Evolutionary conservation across 2,888 invertebrate genomes (phyloP).

Genomic region (Hemicrepidius hirtus): DNA sequence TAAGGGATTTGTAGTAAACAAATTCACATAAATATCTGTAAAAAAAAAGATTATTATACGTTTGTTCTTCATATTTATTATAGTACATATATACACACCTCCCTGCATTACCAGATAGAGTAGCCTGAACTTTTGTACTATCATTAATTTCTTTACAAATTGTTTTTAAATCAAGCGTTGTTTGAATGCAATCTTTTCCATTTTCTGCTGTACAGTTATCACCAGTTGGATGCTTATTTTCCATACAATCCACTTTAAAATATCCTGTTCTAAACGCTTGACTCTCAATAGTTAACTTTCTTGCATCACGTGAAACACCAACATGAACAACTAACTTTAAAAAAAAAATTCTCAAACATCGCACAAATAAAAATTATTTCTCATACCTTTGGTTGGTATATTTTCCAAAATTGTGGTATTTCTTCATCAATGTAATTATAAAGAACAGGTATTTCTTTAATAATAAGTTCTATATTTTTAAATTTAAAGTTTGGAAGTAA

Average conservation of each 20-base stretch:
- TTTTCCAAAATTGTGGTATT: slow-evolving; percentile 81
- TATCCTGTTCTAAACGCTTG: slow-evolving; percentile 80
- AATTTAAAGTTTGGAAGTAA: slow-evolving; percentile 75
- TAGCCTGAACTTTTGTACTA: slow-evolving; percentile 67
- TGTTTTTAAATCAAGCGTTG: slow-evolving; percentile 74
- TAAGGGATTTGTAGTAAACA: slow-evolving; percentile 85
- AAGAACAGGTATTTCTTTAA: slow-evolving; percentile 81
- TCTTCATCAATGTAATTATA: slow-evolving; percentile 81
- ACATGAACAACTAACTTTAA: slow-evolving; percentile 86
- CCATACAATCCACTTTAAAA: slow-evolving; percentile 74
- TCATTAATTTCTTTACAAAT: slow-evolving; percentile 76
- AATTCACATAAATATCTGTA: slow-evolving; percentile 88
- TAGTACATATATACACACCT: slow-evolving; percentile 75
- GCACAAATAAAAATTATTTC: slow-evolving; percentile 11
- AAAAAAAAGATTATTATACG: too few species aligned
- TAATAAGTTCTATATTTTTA: slow-evolving; percentile 75
- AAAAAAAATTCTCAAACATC: slow-evolving; percentile 29
- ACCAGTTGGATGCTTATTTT: slow-evolving; percentile 72
- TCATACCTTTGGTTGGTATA: slow-evolving; percentile 81
- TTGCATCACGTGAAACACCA: slow-evolving; percentile 81
- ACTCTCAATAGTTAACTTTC: slow-evolving; percentile 80
- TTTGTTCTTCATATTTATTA: too few species aligned
- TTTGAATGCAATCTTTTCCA: slow-evolving; percentile 74
- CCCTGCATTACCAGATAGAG: slow-evolving; percentile 79
- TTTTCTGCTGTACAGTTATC: slow-evolving; percentile 69